Evolutionary conservation across 2,797 vertebrate species (phyloP).

Genomic region (Avahi laniger): DNA sequence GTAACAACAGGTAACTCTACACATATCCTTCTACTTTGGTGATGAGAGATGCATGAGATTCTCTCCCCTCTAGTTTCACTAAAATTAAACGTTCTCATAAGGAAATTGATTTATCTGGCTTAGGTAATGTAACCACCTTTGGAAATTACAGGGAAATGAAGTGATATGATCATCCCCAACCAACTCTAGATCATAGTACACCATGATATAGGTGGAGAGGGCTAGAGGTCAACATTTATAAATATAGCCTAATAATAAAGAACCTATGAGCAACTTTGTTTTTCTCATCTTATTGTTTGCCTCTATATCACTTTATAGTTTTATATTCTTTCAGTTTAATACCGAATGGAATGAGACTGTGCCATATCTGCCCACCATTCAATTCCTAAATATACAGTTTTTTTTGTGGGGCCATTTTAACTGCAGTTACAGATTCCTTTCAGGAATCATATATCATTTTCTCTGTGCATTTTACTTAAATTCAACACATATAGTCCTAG

Average conservation of each 20-base stretch:
- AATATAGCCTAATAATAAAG: neutral
- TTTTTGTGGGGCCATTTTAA: neutral
- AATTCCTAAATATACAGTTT: neutral
- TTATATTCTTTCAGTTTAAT: neutral
- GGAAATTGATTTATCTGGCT: neutral
- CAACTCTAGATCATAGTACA: neutral
- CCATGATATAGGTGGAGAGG: neutral
- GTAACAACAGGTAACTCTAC: no score
- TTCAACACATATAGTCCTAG: neutral
- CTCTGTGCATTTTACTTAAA: neutral
- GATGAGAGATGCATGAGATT: neutral
- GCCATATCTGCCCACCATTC: neutral
- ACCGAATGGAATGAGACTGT: neutral
- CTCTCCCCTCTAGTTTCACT: neutral
- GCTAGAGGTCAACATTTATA: neutral
- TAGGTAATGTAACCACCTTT: neutral
- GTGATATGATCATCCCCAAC: neutral
- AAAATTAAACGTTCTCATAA: neutral
- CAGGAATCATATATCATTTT: neutral
- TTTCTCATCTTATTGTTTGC: neutral
- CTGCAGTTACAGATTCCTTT: neutral
- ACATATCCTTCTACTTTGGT: neutral
- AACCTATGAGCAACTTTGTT: neutral
- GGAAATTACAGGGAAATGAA: neutral
- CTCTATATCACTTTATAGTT: neutral